Conservation (phyloP, 92 coral and sea anemone genomes). For the Parazoanthus atlanticus region DNA sequence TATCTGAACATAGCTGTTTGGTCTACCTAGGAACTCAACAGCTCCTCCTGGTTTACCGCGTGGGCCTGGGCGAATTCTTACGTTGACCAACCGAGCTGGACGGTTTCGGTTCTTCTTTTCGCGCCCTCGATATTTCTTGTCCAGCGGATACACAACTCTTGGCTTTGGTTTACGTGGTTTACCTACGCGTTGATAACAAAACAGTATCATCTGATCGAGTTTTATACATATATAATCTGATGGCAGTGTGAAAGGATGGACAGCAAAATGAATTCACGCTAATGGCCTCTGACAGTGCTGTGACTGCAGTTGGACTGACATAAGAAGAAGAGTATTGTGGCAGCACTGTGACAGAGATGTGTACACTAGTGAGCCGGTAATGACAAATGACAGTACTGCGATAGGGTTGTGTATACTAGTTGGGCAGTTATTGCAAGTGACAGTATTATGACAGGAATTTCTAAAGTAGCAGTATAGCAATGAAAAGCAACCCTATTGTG, state of each 20-base stretch:
- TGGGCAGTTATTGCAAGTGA: neutral
- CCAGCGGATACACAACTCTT: neutral
- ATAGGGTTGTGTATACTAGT: neutral
- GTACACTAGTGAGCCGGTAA: neutral
- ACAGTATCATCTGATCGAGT: neutral
- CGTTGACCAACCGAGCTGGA: no score
- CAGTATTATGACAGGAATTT: neutral
- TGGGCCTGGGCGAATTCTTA: no score
- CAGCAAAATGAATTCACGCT: neutral
- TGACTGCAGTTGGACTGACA: neutral
- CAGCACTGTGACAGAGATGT: neutral
- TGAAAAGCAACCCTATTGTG: no score
- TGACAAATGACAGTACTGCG: neutral
- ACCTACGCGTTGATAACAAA: neutral
- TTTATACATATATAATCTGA: neutral
- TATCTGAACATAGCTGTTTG: no score
- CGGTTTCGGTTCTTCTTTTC: no score
- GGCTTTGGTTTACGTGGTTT: slow-evolving; percentile 1
- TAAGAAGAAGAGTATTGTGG: neutral
- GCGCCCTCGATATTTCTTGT: neutral
- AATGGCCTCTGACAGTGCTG: neutral
- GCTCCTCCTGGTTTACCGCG: no score
- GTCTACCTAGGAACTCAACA: no score
- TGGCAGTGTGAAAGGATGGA: neutral
- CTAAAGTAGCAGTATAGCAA: no score